Conservation (phyloP, 2,797 vertebrate species). For the Falco cherrug region DNA sequence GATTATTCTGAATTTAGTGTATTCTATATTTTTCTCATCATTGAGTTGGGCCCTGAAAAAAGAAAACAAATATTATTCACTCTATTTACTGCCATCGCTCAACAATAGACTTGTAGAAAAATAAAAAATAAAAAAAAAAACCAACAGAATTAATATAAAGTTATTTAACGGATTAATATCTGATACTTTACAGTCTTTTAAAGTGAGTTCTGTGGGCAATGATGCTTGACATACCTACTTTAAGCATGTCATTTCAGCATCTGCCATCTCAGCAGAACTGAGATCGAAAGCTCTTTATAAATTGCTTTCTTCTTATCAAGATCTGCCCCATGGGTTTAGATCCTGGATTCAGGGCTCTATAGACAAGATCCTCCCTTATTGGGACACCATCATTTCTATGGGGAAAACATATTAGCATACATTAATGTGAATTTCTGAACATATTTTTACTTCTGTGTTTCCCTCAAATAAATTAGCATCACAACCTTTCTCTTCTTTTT, state of each 20-base stretch:
- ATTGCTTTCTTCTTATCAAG: background rate
- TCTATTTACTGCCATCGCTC: background rate
- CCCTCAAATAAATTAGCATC: background rate
- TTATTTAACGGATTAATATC: background rate
- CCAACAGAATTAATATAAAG: background rate
- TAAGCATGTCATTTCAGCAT: background rate
- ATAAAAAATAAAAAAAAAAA: background rate
- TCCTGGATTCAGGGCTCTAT: background rate
- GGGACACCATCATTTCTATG: background rate
- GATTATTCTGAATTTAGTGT: background rate
- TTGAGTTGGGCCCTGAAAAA: background rate
- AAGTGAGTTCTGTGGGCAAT: background rate
- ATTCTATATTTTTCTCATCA: background rate
- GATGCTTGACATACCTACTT: background rate
- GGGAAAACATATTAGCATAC: background rate
- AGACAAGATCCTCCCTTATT: background rate
- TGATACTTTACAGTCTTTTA: background rate
- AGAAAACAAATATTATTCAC: background rate
- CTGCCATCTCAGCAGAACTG: background rate
- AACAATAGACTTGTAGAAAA: accelerated
- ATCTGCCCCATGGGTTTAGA: background rate
- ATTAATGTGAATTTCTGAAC: background rate
- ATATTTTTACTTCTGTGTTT: background rate
- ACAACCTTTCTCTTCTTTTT: background rate
- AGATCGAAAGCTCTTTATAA: background rate